phyloP scores from a whole-genome alignment of 2,113 vertebrate species.

The Canis aureus region DNA sequence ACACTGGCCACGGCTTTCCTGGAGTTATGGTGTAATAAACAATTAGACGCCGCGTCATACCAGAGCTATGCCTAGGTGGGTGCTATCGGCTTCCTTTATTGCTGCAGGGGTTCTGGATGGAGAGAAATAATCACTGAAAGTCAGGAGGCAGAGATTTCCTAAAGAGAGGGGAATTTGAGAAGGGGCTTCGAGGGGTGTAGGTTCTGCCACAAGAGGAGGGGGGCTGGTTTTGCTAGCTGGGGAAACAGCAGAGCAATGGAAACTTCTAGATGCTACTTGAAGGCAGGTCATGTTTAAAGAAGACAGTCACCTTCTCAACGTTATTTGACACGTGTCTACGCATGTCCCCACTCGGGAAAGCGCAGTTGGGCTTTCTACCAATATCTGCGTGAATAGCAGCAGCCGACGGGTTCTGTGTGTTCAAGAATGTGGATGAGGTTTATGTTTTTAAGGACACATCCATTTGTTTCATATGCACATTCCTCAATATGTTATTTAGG shows the following conservation, averaged over 20 bases:
- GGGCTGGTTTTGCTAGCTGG: not conserved
- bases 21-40: constrained; percentile 48
- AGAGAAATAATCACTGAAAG: constrained; percentile 49
- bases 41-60: not conserved
- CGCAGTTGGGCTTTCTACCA: not conserved
- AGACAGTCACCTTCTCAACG: not conserved
- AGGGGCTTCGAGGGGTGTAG: not conserved
- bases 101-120: constrained; percentile 34
- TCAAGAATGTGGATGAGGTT: constrained; percentile 13
- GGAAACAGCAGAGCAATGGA: not conserved
- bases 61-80: constrained; percentile 38
- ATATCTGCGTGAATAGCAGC: not conserved
- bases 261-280: not conserved
- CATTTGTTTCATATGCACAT: constrained; percentile 20
- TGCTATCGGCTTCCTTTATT: not conserved
- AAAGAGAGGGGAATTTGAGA: constrained; percentile 56
- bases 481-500: not conserved
- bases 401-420: not conserved
- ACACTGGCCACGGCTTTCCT: not conserved
- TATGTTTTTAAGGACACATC: not conserved
- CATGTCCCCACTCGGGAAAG: not conserved
- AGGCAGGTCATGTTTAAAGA: constrained; percentile 17
- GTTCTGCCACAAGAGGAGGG: not conserved
- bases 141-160: constrained; percentile 26
- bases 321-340: not conserved